Evolutionary conservation across 2,888 invertebrate genomes (phyloP).

Genomic region (Polymixis flavicincta): DNA sequence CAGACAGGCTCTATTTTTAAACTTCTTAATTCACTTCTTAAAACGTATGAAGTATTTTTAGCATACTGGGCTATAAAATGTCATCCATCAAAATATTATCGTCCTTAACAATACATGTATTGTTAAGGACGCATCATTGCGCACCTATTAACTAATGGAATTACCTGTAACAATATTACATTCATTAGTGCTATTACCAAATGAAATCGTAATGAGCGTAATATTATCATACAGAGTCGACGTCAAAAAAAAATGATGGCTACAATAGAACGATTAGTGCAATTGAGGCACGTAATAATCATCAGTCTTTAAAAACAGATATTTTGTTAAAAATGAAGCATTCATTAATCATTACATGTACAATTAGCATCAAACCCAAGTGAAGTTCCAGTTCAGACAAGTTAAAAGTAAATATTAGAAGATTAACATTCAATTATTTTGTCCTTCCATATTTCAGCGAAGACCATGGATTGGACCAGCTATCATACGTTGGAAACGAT

Average conservation of each 20-base stretch:
- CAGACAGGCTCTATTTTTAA: too few relatives aligned
- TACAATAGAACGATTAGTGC: constrained; percentile 35
- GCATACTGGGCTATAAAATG: too few relatives aligned
- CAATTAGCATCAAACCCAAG: neutral
- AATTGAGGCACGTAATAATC: constrained; percentile 49
- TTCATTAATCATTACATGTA: neutral
- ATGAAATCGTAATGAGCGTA: constrained; percentile 41
- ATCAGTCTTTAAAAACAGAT: constrained; percentile 20
- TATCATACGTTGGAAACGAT: constrained; percentile 84
- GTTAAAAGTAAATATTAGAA: neutral
- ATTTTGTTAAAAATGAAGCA: neutral
- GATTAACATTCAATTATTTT: neutral
- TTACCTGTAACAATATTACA: constrained; percentile 7
- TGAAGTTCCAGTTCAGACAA: neutral
- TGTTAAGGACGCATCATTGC: too few relatives aligned
- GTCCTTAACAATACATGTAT: neutral
- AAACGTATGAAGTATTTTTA: too few relatives aligned
- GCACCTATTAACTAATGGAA: constrained; percentile 20
- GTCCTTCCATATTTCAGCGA: constrained; percentile 6
- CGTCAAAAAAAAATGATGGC: constrained; percentile 17
- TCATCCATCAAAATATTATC: neutral
- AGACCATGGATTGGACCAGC: constrained; percentile 82
- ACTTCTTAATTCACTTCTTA: too few relatives aligned
- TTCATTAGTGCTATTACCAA: constrained; percentile 44
- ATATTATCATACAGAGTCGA: neutral